A percentile compares a stretch with the other conserved stretches of the same genome.
These are phyloP conservation scores for Coremacera marginata DNA, from an alignment of 2,888 invertebrate genomes.

Conservation along the genomic window DNA sequence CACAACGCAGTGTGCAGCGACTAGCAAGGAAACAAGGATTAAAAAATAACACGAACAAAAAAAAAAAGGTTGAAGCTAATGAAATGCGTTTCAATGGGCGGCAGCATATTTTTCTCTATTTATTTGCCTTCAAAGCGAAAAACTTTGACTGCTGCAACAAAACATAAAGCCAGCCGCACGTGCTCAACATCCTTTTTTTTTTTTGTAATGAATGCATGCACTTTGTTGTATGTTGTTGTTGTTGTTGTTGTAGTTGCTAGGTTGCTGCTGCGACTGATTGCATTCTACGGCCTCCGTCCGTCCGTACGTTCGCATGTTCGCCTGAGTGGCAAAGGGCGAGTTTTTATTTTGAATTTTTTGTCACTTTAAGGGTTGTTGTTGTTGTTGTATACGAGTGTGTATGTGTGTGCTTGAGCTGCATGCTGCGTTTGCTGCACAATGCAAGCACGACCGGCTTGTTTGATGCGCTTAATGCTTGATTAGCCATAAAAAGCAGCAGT, in stretches of 20 bases:
- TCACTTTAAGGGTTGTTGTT: constrained; percentile 3
- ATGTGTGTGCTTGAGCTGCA: background rate
- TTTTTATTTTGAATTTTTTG: background rate
- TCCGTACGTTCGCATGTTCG: too few relatives aligned
- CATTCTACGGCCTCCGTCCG: background rate
- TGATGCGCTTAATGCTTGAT: constrained; percentile 13
- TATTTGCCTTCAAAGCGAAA: background rate
- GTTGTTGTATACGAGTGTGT: background rate
- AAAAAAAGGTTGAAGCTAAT: background rate
- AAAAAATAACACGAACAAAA: background rate
- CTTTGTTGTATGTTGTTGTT: background rate
- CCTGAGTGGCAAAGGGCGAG: background rate
- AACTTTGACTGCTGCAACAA: background rate
- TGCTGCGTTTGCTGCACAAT: background rate
- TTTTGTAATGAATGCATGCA: background rate
- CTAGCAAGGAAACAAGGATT: too few relatives aligned
- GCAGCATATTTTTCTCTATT: background rate
- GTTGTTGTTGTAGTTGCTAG: background rate
- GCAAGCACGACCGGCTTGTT: background rate
- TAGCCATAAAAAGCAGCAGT: background rate
- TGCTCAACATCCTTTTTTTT: constrained; percentile 9
- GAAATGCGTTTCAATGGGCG: background rate
- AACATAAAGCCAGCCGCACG: constrained; percentile 2
- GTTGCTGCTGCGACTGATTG: background rate
- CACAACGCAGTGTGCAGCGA: background rate